Base-by-base conservation (phyloP, 2,113 vertebrate species). In the Kryptolebias marmoratus region DNA sequence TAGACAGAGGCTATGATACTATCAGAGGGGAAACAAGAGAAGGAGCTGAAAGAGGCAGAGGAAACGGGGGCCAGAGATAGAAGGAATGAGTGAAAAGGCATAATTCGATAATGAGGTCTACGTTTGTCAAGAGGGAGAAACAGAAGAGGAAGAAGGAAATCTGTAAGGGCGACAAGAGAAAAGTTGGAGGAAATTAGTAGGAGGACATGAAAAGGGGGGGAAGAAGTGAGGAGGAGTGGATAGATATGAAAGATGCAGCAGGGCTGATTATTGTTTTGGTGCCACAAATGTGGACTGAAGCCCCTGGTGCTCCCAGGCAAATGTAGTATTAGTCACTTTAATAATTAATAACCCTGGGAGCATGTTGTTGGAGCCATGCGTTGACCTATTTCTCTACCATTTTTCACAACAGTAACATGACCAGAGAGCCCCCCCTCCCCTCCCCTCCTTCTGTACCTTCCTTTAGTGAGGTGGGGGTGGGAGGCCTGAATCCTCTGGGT, bases 291-390 rank as follows among this genome's bases (percentile, higher is more conserved):
- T 88, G 87, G 82, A 90, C 89, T 75, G 79, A 86, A 87, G 80
- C 84, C 85, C 81, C 77, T 79, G 64, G 70, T 79, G 86, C 89
- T 92, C 77, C 80, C 86, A 90, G 89, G 88, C 82, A 92, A 93
- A 93, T 93, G 85, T 88, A 91, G 90, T 89, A 93, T 94, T 94
- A 92, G 90, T 93, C 90, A 93, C 88, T 90, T 94, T 76, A 94
- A 94, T 94, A 94, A 93, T 94, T 90, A 94, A 94, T 94, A 87
- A 91, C 80, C 87, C 87, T 90, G 88, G 84, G 88, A 94, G 92
- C 90, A 79, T 85, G 89, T 88, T 71, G 83, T 85, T 84, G 80
- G 68, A 88, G 90, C 84, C 89, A 88, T 84, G 77, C 64, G 69
- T 71, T 94, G 93, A 92, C 94, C 93, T 88, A 93, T 92, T 94